Conservation (phyloP, 2,888 invertebrate genomes). For the Ophion costatus region DNA sequence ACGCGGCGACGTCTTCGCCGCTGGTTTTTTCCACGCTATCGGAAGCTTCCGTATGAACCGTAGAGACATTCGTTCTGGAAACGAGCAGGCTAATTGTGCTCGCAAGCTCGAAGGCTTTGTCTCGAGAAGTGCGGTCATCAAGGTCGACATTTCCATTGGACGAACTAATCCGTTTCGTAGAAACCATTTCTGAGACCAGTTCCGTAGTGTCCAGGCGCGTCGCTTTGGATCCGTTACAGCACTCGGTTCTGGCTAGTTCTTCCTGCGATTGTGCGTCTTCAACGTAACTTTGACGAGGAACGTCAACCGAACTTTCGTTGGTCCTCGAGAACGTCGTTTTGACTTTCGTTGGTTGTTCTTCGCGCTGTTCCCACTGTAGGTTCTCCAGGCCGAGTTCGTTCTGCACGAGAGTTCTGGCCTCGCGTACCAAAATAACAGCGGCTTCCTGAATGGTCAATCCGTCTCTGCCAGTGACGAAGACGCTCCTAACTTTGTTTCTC, state of each 20-base stretch:
- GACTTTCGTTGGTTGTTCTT: slow-evolving; percentile 47
- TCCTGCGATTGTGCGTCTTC: not conserved
- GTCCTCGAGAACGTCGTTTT: not conserved
- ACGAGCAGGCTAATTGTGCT: not conserved
- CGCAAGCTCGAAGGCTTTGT: not conserved
- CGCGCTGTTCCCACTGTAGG: slow-evolving; percentile 87
- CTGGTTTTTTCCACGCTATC: not conserved
- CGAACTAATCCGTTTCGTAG: not conserved
- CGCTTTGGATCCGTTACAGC: not conserved
- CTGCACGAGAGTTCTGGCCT: slow-evolving; percentile 89
- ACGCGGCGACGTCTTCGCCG: not conserved
- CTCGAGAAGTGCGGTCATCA: not conserved
- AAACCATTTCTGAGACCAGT: not conserved
- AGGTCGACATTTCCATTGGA: not conserved
- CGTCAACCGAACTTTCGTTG: not conserved
- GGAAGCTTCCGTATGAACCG: not conserved
- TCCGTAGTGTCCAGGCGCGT: not conserved
- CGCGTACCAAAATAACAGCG: slow-evolving; percentile 90
- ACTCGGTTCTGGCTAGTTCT: not conserved
- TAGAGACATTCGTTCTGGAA: slow-evolving; percentile 7
- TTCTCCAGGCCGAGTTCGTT: slow-evolving; percentile 90
- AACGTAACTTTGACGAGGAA: not conserved
- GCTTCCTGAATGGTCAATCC: slow-evolving; percentile 93
- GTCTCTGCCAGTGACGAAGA: slow-evolving; percentile 92
- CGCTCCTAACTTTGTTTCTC: slow-evolving; percentile 88